Conservation (phyloP, 64 coral and sea anemone species). For the Catalaphyllia jardinei region DNA sequence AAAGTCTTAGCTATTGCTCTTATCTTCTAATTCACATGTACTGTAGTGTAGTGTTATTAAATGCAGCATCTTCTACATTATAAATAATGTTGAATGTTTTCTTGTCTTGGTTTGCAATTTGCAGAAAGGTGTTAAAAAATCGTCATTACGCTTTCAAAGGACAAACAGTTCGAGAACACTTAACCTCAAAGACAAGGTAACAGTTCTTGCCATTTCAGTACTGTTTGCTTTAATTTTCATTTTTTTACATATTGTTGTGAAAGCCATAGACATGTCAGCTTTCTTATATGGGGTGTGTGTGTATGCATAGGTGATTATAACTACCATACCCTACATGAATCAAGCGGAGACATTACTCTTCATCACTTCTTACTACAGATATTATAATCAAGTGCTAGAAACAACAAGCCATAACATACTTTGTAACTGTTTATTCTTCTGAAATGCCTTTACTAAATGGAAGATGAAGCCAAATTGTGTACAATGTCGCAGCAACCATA, state of each 20-base stretch:
- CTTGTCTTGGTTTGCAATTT: neutral
- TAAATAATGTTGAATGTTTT: neutral
- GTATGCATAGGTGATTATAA: neutral
- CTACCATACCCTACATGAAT: too few species aligned
- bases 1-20: neutral
- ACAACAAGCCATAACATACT: too few species aligned
- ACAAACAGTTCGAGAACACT: conserved; percentile 70
- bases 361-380: too few species aligned
- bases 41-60: neutral
- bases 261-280: too few species aligned
- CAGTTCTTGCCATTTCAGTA: neutral
- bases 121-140: conserved; percentile 75
- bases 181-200: conserved; percentile 78
- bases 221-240: too few species aligned
- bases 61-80: neutral
- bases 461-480: too few species aligned
- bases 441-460: too few species aligned
- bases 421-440: too few species aligned
- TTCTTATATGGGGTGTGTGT: neutral
- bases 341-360: too few species aligned
- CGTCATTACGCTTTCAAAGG: conserved; percentile 77
- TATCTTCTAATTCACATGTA: neutral
- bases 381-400: too few species aligned
- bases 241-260: too few species aligned
- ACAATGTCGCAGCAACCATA: neutral